These are phyloP conservation scores for Sus cebifrons DNA, from an alignment of 2,797 vertebrate species.

Conservation along the genomic window DNA sequence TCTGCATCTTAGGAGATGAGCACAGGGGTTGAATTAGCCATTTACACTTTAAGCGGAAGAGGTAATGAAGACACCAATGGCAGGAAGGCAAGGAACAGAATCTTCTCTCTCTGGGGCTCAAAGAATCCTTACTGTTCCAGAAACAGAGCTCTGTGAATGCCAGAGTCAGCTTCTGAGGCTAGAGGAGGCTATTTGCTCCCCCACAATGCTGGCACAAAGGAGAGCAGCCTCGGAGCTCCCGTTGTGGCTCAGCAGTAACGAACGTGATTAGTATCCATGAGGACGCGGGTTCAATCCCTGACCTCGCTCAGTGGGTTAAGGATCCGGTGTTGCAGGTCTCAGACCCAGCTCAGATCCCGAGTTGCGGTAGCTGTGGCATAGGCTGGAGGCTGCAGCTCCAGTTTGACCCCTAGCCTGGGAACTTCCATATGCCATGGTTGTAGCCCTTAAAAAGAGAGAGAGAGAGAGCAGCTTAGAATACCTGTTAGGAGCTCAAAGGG, in stretches of 20 bases:
- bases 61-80: slow-evolving; percentile 85
- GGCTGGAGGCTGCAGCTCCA: no score
- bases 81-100: slow-evolving; percentile 74
- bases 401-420: no score
- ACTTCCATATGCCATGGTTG: no score
- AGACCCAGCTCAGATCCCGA: no score
- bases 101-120: slow-evolving; percentile 74
- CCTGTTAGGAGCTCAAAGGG: rapidly evolving
- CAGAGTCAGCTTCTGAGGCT: not conserved
- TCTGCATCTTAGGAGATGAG: slow-evolving; percentile 85
- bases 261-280: no score
- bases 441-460: no score
- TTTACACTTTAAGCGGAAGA: slow-evolving; percentile 82
- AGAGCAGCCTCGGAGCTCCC: no score
- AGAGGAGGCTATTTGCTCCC: not conserved
- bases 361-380: no score
- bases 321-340: no score
- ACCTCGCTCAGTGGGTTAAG: no score
- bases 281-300: no score
- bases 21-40: slow-evolving; percentile 80
- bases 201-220: not conserved
- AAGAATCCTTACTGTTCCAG: not conserved
- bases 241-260: no score
- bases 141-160: slow-evolving; percentile 18
- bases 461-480: rapidly evolving